Percentiles rank a stretch among this genome's conserved stretches.
Evolutionary conservation across 2,797 vertebrate species (phyloP).

Genomic region (Amazona finschi): DNA sequence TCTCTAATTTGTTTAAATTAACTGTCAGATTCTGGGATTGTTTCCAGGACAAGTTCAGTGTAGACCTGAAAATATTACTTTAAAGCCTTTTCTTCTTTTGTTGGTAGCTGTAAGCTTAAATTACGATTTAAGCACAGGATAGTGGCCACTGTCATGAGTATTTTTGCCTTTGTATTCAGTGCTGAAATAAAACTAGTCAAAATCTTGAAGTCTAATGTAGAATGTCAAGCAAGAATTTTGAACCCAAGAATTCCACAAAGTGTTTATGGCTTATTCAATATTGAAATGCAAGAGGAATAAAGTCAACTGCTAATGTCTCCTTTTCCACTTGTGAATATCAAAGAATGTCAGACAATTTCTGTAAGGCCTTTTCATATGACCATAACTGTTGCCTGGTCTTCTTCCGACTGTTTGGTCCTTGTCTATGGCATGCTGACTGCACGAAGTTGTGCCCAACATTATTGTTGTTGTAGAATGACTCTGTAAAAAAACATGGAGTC

Average conservation of each 20-base stretch:
- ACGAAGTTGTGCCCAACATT: background rate
- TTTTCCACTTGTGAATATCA: background rate
- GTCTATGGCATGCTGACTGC: background rate
- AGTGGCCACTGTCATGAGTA: background rate
- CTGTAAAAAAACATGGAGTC: background rate
- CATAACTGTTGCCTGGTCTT: background rate
- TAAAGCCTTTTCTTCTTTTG: background rate
- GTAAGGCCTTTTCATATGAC: background rate
- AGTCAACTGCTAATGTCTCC: accelerated
- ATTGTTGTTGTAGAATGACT: background rate
- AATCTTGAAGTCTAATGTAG: background rate
- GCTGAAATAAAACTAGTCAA: background rate
- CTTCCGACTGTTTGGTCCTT: background rate
- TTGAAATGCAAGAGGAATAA: background rate
- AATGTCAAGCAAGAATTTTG: background rate
- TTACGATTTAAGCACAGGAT: background rate
- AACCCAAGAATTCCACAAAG: background rate
- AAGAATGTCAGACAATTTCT: background rate
- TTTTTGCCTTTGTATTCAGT: background rate
- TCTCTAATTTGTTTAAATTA: conserved; percentile 20
- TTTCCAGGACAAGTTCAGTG: background rate
- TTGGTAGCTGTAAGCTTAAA: background rate
- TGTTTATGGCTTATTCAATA: background rate
- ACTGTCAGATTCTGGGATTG: background rate
- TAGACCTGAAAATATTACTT: conserved; percentile 3